phyloP scores from a whole-genome alignment of 1,140 invertebrate species.

The Adoxophyes honmai region DNA sequence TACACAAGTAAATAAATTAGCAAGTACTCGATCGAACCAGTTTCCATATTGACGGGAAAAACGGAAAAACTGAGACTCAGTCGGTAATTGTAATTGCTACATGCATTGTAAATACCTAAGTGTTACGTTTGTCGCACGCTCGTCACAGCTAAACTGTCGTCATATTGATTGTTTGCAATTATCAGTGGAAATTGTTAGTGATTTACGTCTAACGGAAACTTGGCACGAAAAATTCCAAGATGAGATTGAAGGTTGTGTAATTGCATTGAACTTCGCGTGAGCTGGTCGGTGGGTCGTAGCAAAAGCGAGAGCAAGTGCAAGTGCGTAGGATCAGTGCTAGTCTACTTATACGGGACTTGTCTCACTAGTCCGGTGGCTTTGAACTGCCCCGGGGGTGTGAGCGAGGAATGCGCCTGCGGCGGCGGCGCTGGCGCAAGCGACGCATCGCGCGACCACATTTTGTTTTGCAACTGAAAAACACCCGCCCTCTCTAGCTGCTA shows the following conservation, averaged over 20 bases:
- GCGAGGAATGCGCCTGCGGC: slow-evolving; percentile 1
- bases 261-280: slow-evolving; percentile 8
- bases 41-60: too few species aligned
- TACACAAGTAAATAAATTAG: too few species aligned
- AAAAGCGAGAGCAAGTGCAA: too few species aligned
- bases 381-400: background rate
- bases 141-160: background rate
- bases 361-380: slow-evolving; percentile 4
- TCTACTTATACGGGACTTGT: background rate
- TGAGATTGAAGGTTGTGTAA: background rate
- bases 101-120: background rate
- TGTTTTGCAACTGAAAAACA: slow-evolving; percentile 1
- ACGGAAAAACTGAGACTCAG: too few species aligned
- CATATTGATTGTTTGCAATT: background rate
- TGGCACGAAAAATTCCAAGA: slow-evolving; percentile 1
- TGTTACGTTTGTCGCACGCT: background rate
- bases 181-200: background rate
- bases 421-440: slow-evolving; percentile 1
- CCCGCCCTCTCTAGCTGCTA: background rate
- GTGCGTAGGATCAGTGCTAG: background rate
- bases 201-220: slow-evolving; percentile 4
- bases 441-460: background rate
- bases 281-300: background rate
- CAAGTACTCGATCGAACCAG: too few species aligned
- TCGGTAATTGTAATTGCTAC: too few species aligned